Evolutionary conservation across 2,797 vertebrate species (phyloP).

Genomic region (Hylomyscus alleni): DNA sequence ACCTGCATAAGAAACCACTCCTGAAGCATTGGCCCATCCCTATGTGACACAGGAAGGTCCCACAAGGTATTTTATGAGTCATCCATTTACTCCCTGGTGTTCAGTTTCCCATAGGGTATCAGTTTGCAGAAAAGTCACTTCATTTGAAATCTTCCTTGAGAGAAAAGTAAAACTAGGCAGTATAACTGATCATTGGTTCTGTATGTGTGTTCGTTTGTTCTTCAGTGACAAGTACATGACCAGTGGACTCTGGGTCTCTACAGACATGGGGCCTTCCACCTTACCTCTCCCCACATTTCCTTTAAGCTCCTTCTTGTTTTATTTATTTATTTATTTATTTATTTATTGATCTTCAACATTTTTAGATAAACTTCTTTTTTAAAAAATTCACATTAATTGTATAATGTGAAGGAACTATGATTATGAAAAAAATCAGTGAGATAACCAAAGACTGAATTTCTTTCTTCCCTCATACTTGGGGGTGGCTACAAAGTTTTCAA

Average conservation of each 20-base stretch:
- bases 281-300: too few relatives aligned
- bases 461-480: neutral
- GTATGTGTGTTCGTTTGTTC: neutral
- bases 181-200: neutral
- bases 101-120: neutral
- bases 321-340: too few relatives aligned
- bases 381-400: neutral
- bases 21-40: neutral
- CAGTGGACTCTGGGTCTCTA: neutral
- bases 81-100: neutral
- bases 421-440: neutral
- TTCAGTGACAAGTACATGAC: neutral
- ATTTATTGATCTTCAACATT: neutral
- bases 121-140: neutral
- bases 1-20: neutral
- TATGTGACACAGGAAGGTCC: too few relatives aligned
- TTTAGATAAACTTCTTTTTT: neutral
- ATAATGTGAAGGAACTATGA: too few relatives aligned
- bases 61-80: neutral
- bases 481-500: neutral
- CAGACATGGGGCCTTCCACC: fast-evolving
- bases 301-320: neutral
- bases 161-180: neutral
- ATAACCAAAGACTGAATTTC: neutral
- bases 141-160: neutral